phyloP scores from a whole-genome alignment of 1,140 invertebrate genomes.

The Elymnias hypermnestra region DNA sequence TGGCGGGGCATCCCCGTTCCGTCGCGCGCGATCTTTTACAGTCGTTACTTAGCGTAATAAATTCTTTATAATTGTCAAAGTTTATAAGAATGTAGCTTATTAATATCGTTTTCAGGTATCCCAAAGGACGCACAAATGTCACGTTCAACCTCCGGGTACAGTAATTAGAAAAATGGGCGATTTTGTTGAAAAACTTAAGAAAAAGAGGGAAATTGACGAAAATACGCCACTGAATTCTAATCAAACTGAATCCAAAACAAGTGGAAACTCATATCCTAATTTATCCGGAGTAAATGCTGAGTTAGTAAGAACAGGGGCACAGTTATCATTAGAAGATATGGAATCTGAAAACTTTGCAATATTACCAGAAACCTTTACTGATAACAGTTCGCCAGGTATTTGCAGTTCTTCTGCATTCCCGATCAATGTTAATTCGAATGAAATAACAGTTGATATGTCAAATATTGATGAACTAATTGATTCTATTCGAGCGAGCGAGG shows the following conservation, averaged over 20 bases:
- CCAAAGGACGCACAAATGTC: slow-evolving; percentile 88
- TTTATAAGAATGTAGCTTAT: too few relatives aligned
- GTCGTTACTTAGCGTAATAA: too few relatives aligned
- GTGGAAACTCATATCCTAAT: slow-evolving; percentile 40
- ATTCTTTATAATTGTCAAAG: too few relatives aligned
- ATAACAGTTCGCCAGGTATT: slow-evolving; percentile 15
- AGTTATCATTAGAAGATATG: slow-evolving; percentile 66
- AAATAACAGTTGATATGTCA: slow-evolving; percentile 24
- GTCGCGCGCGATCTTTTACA: too few relatives aligned
- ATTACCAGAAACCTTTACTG: slow-evolving; percentile 39
- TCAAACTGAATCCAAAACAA: slow-evolving; percentile 1
- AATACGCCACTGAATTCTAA: slow-evolving; percentile 1
- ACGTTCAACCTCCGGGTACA: slow-evolving; percentile 76
- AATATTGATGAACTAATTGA: slow-evolving; percentile 53
- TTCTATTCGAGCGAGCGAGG: slow-evolving; percentile 44
- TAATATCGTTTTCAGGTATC: slow-evolving; percentile 84
- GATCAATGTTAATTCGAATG: neutral
- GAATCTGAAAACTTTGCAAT: slow-evolving; percentile 62
- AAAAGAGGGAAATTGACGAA: slow-evolving; percentile 34
- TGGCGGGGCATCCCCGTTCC: too few relatives aligned
- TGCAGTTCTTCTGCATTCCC: slow-evolving; percentile 10
- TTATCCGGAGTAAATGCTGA: slow-evolving; percentile 62
- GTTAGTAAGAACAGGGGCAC: slow-evolving; percentile 56
- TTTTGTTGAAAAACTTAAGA: slow-evolving; percentile 70
- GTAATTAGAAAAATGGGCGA: slow-evolving; percentile 71